Base-by-base conservation (phyloP, 2,113 vertebrate species). In the Pandion haliaetus region DNA sequence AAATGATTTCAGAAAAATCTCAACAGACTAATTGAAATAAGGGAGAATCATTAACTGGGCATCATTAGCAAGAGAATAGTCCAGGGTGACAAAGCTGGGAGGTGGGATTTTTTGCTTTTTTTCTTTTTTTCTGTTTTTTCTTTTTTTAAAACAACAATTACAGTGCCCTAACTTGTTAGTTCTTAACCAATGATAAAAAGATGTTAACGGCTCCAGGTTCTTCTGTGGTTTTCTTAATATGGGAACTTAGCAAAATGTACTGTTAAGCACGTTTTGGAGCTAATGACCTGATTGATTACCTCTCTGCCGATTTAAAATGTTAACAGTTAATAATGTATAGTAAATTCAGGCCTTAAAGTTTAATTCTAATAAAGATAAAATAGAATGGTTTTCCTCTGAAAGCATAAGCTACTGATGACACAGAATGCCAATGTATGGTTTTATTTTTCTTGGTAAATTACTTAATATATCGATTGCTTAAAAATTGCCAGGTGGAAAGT, bases 331-430 rank as follows among this genome's bases (percentile, higher is more conserved):
- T 95, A 95, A 93, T 88, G 79, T 97, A 77, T 96, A 92, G 96
- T 72, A 73, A 89, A 93, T 97, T 95, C 86, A 96, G 97, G 97
- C 97, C 98, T 98, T 97, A 96, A 95, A 95, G 42, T 88, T 97
- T 95, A 96, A 88, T 96, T 94, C 92, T 96, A 91, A 98, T 97
- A 97, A 96, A 98, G 62, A 44, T 91, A 71, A 98, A 97, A 69
- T 77, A 88, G 57, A 87, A 52, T 94, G 93, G 78, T 87, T 93
- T 95, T 94, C 70, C 74, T 86, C 94, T 80, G 95, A 76, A 95
- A 86, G 58, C 89, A 77, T 82, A 50, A 90, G 29, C 76, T 81
- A 24, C 54, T 63, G 52, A 85, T 87, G 76, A 40, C 62, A 67
- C 17, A 67, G 25, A 90, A 94, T 7, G 44, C 52, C 65, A 82